These are phyloP conservation scores for Drosophila colorata DNA, from an alignment of 2,888 invertebrate genomes.

Conservation along the genomic window DNA sequence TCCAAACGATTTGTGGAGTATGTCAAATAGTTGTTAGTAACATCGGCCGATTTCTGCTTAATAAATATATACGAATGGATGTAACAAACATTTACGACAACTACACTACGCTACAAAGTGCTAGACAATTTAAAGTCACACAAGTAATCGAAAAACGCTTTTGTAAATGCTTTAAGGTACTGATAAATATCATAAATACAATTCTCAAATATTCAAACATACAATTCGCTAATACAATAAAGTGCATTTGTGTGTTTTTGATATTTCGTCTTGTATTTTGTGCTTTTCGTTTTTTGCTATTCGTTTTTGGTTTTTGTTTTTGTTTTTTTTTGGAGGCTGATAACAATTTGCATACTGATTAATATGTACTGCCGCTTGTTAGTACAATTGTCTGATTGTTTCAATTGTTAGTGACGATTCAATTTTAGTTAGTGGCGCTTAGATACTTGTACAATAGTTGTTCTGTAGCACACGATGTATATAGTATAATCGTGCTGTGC, in stretches of 20 bases:
- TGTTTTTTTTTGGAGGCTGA: constrained; percentile 8
- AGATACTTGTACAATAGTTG: constrained; percentile 29
- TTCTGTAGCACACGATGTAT: constrained; percentile 17
- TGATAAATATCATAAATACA: constrained; percentile 49
- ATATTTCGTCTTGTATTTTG: not conserved
- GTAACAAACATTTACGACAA: constrained; percentile 32
- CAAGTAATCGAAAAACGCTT: constrained; percentile 41
- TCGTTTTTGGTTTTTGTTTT: no score
- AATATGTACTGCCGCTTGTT: constrained; percentile 6
- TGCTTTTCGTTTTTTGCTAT: no score
- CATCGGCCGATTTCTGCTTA: constrained; percentile 22
- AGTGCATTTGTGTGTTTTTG: constrained; percentile 41
- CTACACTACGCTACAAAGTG: constrained; percentile 54
- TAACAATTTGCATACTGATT: constrained; percentile 49
- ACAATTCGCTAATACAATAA: constrained; percentile 46
- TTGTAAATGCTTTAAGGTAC: constrained; percentile 70
- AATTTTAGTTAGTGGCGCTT: constrained; percentile 47
- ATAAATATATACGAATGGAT: constrained; percentile 35
- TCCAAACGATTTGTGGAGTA: not conserved
- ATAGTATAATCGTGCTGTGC: constrained; percentile 23
- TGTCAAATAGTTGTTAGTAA: constrained; percentile 31
- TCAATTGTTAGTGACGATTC: constrained; percentile 16
- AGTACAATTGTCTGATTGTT: constrained; percentile 25
- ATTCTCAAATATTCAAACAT: constrained; percentile 47
- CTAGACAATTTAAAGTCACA: constrained; percentile 29